These are phyloP conservation scores for Nylanderia fulva DNA, from an alignment of 1,140 invertebrate species.

Conservation along the genomic window DNA sequence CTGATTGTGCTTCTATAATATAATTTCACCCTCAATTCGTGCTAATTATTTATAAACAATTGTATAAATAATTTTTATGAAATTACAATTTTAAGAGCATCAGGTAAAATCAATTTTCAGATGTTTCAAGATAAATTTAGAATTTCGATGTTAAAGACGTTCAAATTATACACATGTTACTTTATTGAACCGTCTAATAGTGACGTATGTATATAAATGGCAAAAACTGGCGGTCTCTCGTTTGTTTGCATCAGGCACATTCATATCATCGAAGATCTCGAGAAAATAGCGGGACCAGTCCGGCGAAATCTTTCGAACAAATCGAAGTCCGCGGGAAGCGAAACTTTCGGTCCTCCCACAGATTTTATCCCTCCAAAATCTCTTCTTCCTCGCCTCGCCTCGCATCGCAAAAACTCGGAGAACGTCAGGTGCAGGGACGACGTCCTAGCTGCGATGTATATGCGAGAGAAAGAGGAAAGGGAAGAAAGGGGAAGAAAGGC, in stretches of 20 bases:
- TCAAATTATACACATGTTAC: no score
- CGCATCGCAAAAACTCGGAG: slow-evolving; percentile 63
- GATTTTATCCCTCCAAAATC: slow-evolving; percentile 72
- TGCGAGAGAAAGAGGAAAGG: neutral
- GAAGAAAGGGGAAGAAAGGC: neutral
- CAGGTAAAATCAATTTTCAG: no score
- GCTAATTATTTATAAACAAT: neutral
- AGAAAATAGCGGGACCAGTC: slow-evolving; percentile 18
- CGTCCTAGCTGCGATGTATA: slow-evolving; percentile 45
- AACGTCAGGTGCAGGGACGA: slow-evolving; percentile 64
- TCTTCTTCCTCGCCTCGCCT: slow-evolving; percentile 67
- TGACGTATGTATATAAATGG: neutral
- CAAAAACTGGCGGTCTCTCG: neutral
- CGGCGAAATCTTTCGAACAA: slow-evolving; percentile 39
- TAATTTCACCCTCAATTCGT: neutral
- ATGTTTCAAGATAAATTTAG: neutral
- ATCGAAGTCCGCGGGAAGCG: slow-evolving; percentile 19
- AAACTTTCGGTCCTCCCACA: slow-evolving; percentile 64
- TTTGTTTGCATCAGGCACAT: neutral
- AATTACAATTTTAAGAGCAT: no score
- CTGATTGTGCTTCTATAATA: neutral
- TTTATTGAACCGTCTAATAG: no score
- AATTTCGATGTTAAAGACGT: neutral
- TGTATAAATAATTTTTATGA: neutral
- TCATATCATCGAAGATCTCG: slow-evolving; percentile 14